Evolutionary conservation across 2,888 invertebrate genomes (phyloP).

Genomic region (Uloborus plumipes): DNA sequence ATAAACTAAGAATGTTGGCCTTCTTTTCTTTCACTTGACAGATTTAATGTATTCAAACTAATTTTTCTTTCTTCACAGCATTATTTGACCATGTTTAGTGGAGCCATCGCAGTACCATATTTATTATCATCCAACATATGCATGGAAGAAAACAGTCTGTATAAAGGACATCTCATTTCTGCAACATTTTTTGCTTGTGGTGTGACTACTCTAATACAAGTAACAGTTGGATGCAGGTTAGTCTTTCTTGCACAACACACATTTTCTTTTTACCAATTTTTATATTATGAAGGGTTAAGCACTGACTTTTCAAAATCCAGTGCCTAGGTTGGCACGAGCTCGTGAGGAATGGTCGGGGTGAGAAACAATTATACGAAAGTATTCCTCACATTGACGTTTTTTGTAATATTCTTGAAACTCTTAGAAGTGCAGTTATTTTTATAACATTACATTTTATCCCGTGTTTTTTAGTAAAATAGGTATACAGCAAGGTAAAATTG

Average conservation of each 20-base stretch:
- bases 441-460: too few species aligned
- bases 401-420: too few species aligned
- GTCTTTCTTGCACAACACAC: too few species aligned
- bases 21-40: too few species aligned
- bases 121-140: conserved; percentile 84
- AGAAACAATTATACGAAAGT: too few species aligned
- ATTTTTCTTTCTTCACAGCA: conserved; percentile 75
- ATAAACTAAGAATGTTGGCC: too few species aligned
- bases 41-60: background rate
- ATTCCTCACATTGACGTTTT: too few species aligned
- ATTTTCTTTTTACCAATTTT: too few species aligned
- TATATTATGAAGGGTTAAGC: background rate
- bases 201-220: conserved; percentile 70
- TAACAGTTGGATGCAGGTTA: conserved; percentile 70
- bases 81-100: conserved; percentile 87
- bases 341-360: too few species aligned
- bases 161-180: conserved; percentile 69
- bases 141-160: conserved; percentile 74
- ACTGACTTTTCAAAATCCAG: background rate
- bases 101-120: conserved; percentile 85
- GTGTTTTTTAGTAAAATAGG: too few species aligned
- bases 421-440: too few species aligned
- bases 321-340: background rate
- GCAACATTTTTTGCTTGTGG: conserved; percentile 71
- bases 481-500: too few species aligned